Evolutionary conservation across 1,140 invertebrate genomes (phyloP).

Genomic region (Pseudomyrmex flavicornis): DNA sequence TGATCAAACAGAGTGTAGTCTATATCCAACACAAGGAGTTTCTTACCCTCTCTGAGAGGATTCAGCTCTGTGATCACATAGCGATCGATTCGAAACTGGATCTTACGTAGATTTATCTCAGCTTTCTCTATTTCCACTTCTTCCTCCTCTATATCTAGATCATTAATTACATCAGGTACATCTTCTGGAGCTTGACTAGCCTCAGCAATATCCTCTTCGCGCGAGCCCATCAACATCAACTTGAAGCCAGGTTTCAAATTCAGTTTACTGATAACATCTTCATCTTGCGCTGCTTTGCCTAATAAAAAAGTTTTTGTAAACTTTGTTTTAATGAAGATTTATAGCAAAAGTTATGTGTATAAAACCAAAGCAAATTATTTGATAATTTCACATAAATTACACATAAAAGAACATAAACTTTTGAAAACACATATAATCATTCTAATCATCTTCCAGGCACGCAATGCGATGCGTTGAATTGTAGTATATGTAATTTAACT

Average conservation of each 20-base stretch:
- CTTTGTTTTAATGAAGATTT: conserved; percentile 23
- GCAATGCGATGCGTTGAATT: too few species aligned
- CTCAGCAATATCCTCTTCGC: conserved; percentile 95
- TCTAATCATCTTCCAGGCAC: too few species aligned
- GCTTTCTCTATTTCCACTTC: conserved; percentile 94
- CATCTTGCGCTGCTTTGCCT: conserved; percentile 94
- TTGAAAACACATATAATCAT: too few species aligned
- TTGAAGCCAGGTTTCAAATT: conserved; percentile 95
- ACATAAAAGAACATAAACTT: too few species aligned
- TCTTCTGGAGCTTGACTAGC: conserved; percentile 92
- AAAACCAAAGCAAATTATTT: background rate
- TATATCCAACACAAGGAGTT: conserved; percentile 97
- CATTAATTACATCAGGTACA: conserved; percentile 94
- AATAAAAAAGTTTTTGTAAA: conserved; percentile 63
- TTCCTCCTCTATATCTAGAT: conserved; percentile 94
- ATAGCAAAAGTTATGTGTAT: background rate
- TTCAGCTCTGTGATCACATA: conserved; percentile 95
- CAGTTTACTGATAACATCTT: conserved; percentile 88
- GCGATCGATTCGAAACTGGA: conserved; percentile 93
- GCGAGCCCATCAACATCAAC: conserved; percentile 98
- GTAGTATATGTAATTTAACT: too few species aligned
- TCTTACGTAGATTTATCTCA: conserved; percentile 91
- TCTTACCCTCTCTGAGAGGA: conserved; percentile 91
- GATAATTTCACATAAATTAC: too few species aligned
- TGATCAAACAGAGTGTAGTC: conserved; percentile 99